Percentiles rank a stretch among this genome's conserved stretches.
These are phyloP conservation scores for Xenopus petersii DNA, from an alignment of 2,797 vertebrate genomes.

Conservation along the genomic window DNA sequence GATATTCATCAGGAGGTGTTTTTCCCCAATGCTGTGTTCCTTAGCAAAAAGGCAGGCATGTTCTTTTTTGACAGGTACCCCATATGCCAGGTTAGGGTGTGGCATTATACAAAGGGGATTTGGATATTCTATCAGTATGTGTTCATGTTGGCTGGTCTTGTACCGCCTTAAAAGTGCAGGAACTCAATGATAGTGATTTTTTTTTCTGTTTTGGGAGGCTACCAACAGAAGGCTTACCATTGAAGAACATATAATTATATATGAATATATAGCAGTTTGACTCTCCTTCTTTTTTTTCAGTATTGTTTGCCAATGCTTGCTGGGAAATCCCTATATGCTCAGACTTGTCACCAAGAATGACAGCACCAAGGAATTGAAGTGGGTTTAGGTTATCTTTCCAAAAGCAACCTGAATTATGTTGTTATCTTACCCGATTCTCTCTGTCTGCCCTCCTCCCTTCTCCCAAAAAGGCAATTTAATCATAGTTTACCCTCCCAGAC, in stretches of 20 bases:
- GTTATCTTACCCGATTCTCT: neutral
- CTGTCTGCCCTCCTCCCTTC: neutral
- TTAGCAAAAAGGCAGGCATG: neutral
- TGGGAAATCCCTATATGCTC: slow-evolving; percentile 20
- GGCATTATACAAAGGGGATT: neutral
- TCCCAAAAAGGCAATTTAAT: neutral
- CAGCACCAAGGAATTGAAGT: neutral
- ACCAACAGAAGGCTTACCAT: too few species aligned
- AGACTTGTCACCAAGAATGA: slow-evolving; percentile 35
- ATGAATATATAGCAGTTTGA: too few species aligned
- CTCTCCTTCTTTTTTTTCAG: too few species aligned
- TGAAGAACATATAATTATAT: too few species aligned
- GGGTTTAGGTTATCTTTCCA: neutral
- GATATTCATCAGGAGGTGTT: neutral
- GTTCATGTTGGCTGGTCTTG: slow-evolving; percentile 7
- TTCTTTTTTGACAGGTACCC: neutral
- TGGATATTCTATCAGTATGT: neutral
- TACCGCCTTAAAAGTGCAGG: neutral
- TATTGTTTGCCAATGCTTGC: neutral
- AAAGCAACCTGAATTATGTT: neutral
- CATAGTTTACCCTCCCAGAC: neutral
- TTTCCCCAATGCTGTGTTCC: neutral
- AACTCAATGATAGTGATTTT: too few species aligned
- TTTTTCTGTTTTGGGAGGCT: too few species aligned
- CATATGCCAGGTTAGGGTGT: neutral